Evolutionary conservation across 2,797 vertebrate genomes (phyloP).

Genomic region (Brachymystax lenok): DNA sequence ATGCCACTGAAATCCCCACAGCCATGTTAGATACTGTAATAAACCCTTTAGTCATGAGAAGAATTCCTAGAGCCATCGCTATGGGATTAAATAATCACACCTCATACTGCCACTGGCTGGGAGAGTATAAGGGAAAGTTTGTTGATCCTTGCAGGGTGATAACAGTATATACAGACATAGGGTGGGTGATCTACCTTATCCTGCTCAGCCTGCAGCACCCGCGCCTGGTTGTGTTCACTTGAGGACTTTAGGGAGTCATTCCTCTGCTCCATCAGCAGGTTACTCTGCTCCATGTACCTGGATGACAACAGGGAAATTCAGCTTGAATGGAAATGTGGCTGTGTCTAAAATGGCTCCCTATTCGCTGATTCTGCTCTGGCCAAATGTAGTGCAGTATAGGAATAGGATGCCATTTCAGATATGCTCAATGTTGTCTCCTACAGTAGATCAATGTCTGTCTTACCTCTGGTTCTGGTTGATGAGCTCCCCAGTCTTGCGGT

Average conservation of each 20-base stretch:
- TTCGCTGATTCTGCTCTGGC: too few relatives aligned
- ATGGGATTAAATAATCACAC: too few relatives aligned
- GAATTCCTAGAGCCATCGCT: not conserved
- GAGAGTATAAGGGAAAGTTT: not conserved
- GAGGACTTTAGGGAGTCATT: constrained; percentile 87
- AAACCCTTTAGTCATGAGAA: not conserved
- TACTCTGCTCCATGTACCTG: constrained; percentile 93
- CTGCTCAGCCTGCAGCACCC: constrained; percentile 89
- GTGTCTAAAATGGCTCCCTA: not conserved
- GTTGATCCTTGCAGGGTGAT: not conserved
- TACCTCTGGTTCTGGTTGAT: constrained; percentile 95
- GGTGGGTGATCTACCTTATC: constrained; percentile 82
- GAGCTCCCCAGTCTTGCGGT: constrained; percentile 91
- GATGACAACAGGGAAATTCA: not conserved
- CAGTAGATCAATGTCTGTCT: constrained; percentile 31
- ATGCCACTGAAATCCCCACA: not conserved
- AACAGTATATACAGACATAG: not conserved
- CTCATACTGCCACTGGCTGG: not conserved
- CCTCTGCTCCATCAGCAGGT: constrained; percentile 90
- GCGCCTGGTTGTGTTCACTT: constrained; percentile 87
- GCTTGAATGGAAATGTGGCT: not conserved
- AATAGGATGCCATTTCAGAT: not conserved
- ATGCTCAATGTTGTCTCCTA: not conserved
- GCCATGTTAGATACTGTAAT: not conserved
- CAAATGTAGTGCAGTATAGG: not conserved